Percentiles rank a stretch among this genome's conserved stretches.
Conservation (phyloP, 2,113 vertebrate species). For the Pelecanoides urinatrix region DNA sequence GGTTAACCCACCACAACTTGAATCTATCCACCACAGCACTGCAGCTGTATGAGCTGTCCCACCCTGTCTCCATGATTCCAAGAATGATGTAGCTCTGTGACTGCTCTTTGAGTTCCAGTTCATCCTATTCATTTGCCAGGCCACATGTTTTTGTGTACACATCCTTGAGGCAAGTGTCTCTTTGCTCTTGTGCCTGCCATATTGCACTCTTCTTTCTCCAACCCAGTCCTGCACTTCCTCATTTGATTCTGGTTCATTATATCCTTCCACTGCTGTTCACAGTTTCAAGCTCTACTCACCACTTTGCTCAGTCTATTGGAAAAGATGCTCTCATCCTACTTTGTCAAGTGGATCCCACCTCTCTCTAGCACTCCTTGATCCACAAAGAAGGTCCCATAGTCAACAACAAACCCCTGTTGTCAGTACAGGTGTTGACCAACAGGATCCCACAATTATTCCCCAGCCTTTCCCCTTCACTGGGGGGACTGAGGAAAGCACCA, state of each 20-base stretch:
- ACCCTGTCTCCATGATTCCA: background rate
- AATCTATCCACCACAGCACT: background rate
- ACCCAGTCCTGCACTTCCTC: background rate
- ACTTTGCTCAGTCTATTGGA: background rate
- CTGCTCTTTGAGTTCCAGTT: background rate
- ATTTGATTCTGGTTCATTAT: background rate
- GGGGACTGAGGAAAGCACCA: background rate
- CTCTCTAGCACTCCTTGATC: background rate
- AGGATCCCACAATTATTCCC: background rate
- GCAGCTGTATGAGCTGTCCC: background rate
- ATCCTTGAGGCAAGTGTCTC: background rate
- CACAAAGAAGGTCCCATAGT: background rate
- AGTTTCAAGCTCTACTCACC: background rate
- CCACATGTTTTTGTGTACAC: background rate
- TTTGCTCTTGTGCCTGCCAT: background rate
- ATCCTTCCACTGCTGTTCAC: background rate
- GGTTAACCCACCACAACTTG: background rate
- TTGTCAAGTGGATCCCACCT: background rate
- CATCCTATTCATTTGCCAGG: background rate
- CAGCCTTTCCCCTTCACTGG: background rate
- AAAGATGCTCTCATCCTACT: background rate
- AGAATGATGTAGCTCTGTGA: background rate
- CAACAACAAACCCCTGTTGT: background rate
- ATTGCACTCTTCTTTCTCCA: background rate
- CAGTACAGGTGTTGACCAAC: background rate